A percentile compares a stretch with the other conserved stretches of the same genome.
phyloP scores from a whole-genome alignment of 2,113 vertebrate species.

The Entelurus aequoreus region DNA sequence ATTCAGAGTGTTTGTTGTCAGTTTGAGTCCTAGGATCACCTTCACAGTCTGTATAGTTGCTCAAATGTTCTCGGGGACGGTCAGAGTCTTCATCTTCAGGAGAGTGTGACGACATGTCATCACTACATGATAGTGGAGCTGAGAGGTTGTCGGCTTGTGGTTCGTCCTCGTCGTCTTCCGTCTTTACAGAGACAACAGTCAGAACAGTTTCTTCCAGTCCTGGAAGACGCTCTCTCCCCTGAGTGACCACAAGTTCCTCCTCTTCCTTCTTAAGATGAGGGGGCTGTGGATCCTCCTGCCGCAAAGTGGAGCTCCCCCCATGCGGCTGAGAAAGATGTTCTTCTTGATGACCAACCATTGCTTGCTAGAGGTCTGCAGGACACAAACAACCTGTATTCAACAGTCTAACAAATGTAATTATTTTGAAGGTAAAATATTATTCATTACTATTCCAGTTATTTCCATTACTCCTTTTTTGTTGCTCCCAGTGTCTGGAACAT shows the following conservation, averaged over 20 bases:
- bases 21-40: not conserved
- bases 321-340: not conserved
- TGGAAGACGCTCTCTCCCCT: not conserved
- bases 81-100: not conserved
- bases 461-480: too few relatives aligned
- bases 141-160: not conserved
- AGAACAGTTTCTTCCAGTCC: not conserved
- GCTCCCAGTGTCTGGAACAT: too few relatives aligned
- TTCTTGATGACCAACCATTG: not conserved
- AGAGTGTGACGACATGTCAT: too few relatives aligned
- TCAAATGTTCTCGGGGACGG: not conserved
- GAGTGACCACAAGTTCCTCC: not conserved
- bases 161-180: too few relatives aligned
- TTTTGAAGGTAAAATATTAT: too few relatives aligned
- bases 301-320: not conserved
- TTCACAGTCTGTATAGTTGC: not conserved
- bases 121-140: too few relatives aligned
- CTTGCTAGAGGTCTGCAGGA: not conserved
- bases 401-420: too few relatives aligned
- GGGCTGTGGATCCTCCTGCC: not conserved
- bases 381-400: not conserved
- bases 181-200: not conserved
- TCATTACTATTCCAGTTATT: too few relatives aligned
- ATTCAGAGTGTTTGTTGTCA: not conserved
- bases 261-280: not conserved